Conservation (phyloP, 2,113 vertebrate species). For the Guaruba guarouba region DNA sequence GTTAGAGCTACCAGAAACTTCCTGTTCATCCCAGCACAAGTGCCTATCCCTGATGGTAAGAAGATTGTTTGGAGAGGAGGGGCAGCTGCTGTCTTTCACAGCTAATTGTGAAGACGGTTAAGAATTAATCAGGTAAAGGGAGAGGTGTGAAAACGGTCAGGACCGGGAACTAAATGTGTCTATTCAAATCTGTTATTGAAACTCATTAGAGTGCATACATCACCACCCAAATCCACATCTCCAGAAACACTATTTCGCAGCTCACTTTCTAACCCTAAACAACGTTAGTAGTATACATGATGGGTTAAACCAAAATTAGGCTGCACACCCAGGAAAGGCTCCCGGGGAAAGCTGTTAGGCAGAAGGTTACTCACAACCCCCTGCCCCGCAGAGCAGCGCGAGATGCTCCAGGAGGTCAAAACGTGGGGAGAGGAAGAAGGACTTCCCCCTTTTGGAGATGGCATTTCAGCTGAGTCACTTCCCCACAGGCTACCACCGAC, state of each 20-base stretch:
- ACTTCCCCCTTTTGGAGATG: background rate
- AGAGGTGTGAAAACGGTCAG: background rate
- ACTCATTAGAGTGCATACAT: background rate
- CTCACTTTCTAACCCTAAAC: background rate
- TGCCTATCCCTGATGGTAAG: background rate
- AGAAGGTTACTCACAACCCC: background rate
- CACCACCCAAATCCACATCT: background rate
- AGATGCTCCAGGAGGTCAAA: background rate
- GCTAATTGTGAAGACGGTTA: background rate
- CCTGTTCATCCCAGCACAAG: background rate
- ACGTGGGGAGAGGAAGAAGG: background rate
- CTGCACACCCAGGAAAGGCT: background rate
- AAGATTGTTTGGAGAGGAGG: background rate
- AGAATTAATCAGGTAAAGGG: slow-evolving; percentile 4
- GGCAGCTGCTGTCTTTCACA: background rate
- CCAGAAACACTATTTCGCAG: background rate
- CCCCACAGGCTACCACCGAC: background rate
- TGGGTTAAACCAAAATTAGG: background rate
- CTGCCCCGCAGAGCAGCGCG: background rate
- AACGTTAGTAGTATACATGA: fast-evolving
- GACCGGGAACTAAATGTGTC: background rate
- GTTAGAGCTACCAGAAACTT: background rate
- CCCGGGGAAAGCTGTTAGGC: background rate
- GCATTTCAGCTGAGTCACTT: background rate
- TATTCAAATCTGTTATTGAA: background rate